A percentile compares a stretch with the other conserved stretches of the same genome.
Evolutionary conservation across 1,140 invertebrate species (phyloP).

Genomic region (Micrasema longulum): DNA sequence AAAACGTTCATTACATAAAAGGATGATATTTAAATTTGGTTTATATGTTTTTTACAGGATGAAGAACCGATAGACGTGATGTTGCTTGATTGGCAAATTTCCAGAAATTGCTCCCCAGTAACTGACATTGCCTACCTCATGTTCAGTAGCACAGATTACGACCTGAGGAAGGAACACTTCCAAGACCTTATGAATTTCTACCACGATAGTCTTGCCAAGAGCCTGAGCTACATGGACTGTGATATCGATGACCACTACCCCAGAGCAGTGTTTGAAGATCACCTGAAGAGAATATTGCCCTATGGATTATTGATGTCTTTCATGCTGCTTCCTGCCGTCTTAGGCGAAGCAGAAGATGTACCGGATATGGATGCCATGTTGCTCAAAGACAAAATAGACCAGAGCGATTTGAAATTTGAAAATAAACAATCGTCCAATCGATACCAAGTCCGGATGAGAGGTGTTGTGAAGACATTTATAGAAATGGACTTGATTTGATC

Average conservation of each 20-base stretch:
- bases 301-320: slow-evolving; percentile 55
- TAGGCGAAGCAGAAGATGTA: slow-evolving; percentile 38
- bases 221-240: slow-evolving; percentile 60
- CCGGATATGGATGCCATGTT: slow-evolving; percentile 35
- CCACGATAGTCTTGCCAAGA: slow-evolving; percentile 64
- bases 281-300: slow-evolving; percentile 58
- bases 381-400: slow-evolving; percentile 20
- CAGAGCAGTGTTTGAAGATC: slow-evolving; percentile 58
- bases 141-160: slow-evolving; percentile 67
- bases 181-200: slow-evolving; percentile 68
- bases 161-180: slow-evolving; percentile 64
- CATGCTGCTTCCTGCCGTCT: slow-evolving; percentile 29
- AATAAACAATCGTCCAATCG: slow-evolving; percentile 29
- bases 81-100: slow-evolving; percentile 71
- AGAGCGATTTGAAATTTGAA: slow-evolving; percentile 23
- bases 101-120: slow-evolving; percentile 69
- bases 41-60: slow-evolving; percentile 48
- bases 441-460: slow-evolving; percentile 15
- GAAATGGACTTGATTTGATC: slow-evolving; percentile 35
- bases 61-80: slow-evolving; percentile 60
- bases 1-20: no score
- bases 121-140: slow-evolving; percentile 71
- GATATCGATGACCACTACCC: slow-evolving; percentile 65
- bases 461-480: slow-evolving; percentile 21
- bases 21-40: neutral